phyloP scores from a whole-genome alignment of 2,888 invertebrate genomes.

The Magallana nippona region DNA sequence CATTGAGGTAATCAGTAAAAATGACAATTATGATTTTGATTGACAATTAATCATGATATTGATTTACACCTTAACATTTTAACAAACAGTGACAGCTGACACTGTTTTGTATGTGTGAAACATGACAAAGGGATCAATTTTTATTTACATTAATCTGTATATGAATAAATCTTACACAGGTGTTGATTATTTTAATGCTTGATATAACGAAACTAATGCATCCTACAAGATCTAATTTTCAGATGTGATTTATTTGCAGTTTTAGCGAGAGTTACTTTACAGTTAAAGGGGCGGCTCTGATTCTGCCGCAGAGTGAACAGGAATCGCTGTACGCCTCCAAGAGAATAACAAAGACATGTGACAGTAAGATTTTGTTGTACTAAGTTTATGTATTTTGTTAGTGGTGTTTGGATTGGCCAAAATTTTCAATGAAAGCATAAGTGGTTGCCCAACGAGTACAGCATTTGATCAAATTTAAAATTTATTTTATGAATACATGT shows the following conservation, averaged over 20 bases:
- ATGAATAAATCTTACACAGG: too few relatives aligned
- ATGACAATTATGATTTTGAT: neutral
- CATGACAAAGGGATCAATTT: neutral
- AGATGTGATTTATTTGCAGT: conserved; percentile 81
- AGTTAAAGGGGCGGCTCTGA: conserved; percentile 96
- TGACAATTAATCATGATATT: neutral
- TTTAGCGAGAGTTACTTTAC: conserved; percentile 98
- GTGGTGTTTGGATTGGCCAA: neutral
- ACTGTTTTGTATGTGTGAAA: neutral
- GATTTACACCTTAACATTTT: neutral
- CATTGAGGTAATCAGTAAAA: too few relatives aligned
- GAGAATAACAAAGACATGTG: conserved; percentile 72
- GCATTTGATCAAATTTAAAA: too few relatives aligned
- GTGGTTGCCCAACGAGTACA: too few relatives aligned
- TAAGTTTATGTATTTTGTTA: neutral
- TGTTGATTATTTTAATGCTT: neutral
- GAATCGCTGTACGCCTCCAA: conserved; percentile 64
- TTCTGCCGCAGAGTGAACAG: conserved; percentile 86
- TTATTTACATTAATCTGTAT: too few relatives aligned
- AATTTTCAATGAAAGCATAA: neutral
- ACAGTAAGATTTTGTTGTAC: neutral
- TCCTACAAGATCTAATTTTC: neutral
- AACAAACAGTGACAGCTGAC: neutral
- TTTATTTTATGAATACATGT: too few relatives aligned
- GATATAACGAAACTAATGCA: neutral